A percentile compares a stretch with the other conserved stretches of the same genome.
Evolutionary conservation across 2,888 invertebrate genomes (phyloP).

Genomic region (Cataglyphis albicans): DNA sequence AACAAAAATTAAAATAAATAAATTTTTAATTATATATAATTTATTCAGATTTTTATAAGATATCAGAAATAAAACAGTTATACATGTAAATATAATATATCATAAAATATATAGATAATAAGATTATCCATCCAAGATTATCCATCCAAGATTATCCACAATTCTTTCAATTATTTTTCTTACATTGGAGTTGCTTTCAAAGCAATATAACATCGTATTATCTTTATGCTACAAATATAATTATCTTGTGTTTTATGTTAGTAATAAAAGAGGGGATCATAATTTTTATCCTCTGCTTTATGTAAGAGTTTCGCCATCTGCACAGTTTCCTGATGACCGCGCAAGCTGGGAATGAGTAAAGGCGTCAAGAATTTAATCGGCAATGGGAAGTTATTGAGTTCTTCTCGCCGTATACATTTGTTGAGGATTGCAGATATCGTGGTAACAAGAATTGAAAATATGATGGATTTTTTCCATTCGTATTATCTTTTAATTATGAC

Average conservation of each 20-base stretch:
- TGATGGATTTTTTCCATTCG: neutral
- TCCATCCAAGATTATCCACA: neutral
- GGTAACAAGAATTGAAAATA: neutral
- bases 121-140: too few relatives aligned
- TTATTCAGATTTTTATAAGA: neutral
- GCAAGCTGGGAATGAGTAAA: slow-evolving; percentile 84
- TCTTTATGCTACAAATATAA: neutral
- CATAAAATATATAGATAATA: neutral
- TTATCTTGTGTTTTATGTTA: neutral
- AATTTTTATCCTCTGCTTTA: slow-evolving; percentile 6
- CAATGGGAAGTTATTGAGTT: slow-evolving; percentile 97
- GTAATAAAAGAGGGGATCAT: neutral
- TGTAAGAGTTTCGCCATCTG: neutral
- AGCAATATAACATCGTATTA: neutral
- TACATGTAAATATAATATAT: neutral
- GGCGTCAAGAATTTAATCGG: slow-evolving; percentile 92
- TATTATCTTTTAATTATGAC: slow-evolving; percentile 50
- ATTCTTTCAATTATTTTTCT: slow-evolving; percentile 1
- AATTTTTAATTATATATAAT: neutral
- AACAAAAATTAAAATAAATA: neutral
- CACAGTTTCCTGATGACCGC: slow-evolving; percentile 12
- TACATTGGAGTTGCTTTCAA: slow-evolving; percentile 5
- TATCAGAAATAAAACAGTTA: neutral
- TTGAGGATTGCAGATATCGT: slow-evolving; percentile 96
- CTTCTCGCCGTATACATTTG: slow-evolving; percentile 97